Percentiles rank a stretch among this genome's conserved stretches.
Evolutionary conservation across 2,797 vertebrate genomes (phyloP).

Genomic region (Psittacula derbiana): DNA sequence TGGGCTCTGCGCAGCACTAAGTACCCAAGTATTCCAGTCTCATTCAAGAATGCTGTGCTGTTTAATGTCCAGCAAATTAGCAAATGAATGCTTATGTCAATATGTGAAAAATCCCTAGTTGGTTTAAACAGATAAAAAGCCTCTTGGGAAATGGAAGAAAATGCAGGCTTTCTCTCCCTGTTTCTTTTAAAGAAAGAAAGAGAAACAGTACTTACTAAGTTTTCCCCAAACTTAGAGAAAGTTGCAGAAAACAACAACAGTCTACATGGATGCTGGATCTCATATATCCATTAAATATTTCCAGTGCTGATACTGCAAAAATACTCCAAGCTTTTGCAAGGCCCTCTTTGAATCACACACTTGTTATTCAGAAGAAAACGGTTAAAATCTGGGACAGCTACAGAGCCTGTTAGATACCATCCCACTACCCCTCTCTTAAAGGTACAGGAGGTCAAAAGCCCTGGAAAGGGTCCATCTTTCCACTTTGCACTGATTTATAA

Average conservation of each 20-base stretch:
- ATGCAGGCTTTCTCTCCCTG: constrained; percentile 42
- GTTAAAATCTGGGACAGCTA: constrained; percentile 40
- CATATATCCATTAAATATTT: not conserved
- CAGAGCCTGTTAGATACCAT: not conserved
- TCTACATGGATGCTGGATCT: not conserved
- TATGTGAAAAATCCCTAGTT: constrained; percentile 78
- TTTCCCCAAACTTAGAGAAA: constrained; percentile 25
- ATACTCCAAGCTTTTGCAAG: constrained; percentile 3
- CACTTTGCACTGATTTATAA: not conserved
- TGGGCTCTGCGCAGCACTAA: constrained; percentile 46
- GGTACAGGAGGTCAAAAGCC: not conserved
- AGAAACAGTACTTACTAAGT: constrained; percentile 17
- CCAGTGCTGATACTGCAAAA: not conserved
- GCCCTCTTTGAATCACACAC: not conserved
- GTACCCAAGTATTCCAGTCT: constrained; percentile 64
- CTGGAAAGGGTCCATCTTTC: not conserved
- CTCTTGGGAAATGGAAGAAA: constrained; percentile 64
- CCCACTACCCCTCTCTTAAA: constrained; percentile 21
- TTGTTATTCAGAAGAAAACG: constrained; percentile 31
- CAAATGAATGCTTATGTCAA: constrained; percentile 85
- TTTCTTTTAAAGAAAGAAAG: constrained; percentile 56
- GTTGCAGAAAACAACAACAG: not conserved
- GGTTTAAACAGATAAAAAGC: constrained; percentile 75
- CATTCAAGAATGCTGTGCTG: constrained; percentile 69
- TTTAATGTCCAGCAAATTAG: constrained; percentile 80